Conservation (phyloP, 2,888 invertebrate genomes). For the Prionchulus punctatus region DNA sequence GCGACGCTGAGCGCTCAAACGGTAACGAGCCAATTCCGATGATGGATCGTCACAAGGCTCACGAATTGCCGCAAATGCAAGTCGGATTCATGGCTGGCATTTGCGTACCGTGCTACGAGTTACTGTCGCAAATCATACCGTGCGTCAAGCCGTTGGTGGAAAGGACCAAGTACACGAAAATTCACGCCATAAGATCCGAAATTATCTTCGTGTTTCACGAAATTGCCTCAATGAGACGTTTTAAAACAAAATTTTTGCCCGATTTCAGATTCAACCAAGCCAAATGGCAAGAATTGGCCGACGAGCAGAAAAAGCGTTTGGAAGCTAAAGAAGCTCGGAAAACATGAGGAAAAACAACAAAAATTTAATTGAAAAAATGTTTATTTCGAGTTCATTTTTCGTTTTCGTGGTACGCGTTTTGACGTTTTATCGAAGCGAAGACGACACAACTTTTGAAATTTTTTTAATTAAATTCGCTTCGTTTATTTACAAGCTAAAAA, state of each 20-base stretch:
- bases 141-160: conserved; percentile 51
- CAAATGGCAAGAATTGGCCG: conserved; percentile 44
- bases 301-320: conserved; percentile 27
- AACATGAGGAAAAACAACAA: background rate
- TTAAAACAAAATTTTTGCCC: background rate
- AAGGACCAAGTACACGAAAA: conserved; percentile 43
- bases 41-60: conserved; percentile 58
- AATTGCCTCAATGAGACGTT: background rate
- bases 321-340: conserved; percentile 10
- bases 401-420: no score
- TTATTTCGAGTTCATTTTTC: no score
- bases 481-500: no score
- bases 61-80: conserved; percentile 59
- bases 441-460: no score
- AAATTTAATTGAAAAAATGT: background rate
- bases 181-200: no score
- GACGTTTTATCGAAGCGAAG: no score
- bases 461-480: no score
- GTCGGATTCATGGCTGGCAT: conserved; percentile 64
- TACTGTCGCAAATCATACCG: conserved; percentile 52
- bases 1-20: conserved; percentile 51
- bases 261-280: conserved; percentile 43
- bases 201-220: background rate
- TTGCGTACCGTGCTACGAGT: conserved; percentile 60
- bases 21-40: conserved; percentile 58